Conservation (phyloP, 2,113 vertebrate genomes). For the Azemiops feae region DNA sequence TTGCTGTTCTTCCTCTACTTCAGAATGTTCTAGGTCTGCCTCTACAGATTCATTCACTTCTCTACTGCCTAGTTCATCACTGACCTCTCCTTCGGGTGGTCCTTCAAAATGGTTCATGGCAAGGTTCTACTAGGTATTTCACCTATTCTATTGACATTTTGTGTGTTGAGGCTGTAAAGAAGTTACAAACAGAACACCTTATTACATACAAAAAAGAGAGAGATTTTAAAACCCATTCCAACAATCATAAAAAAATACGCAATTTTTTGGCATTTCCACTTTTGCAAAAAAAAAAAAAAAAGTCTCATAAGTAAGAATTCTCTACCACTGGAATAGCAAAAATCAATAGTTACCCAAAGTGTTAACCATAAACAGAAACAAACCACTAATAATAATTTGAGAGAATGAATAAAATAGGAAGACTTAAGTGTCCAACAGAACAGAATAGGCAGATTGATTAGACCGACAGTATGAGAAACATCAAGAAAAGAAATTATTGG, state of each 20-base stretch:
- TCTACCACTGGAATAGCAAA: neutral
- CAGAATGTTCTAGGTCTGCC: slow-evolving; percentile 77
- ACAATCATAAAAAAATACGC: slow-evolving; percentile 1
- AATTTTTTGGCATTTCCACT: slow-evolving; percentile 12
- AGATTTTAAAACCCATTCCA: neutral
- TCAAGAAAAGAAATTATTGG: neutral
- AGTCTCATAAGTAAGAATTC: neutral
- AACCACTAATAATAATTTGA: neutral
- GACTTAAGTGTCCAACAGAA: neutral
- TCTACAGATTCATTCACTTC: slow-evolving; percentile 81
- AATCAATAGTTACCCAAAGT: neutral
- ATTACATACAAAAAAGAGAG: slow-evolving; percentile 13
- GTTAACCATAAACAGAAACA: neutral
- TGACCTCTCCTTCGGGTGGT: slow-evolving; percentile 70
- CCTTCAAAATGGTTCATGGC: slow-evolving; percentile 86
- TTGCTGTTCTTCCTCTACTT: slow-evolving; percentile 69
- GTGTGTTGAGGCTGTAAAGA: slow-evolving; percentile 59
- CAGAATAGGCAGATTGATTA: neutral
- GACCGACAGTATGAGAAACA: neutral
- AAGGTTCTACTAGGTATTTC: slow-evolving; percentile 54
- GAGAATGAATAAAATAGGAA: neutral
- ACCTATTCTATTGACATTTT: slow-evolving; percentile 75
- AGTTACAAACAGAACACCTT: slow-evolving; percentile 7
- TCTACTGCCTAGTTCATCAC: slow-evolving; percentile 70
- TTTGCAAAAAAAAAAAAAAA: neutral